A percentile compares a stretch with the other conserved stretches of the same genome.
phyloP scores from a whole-genome alignment of 2,797 vertebrate genomes.

The Cheirogaleus major region DNA sequence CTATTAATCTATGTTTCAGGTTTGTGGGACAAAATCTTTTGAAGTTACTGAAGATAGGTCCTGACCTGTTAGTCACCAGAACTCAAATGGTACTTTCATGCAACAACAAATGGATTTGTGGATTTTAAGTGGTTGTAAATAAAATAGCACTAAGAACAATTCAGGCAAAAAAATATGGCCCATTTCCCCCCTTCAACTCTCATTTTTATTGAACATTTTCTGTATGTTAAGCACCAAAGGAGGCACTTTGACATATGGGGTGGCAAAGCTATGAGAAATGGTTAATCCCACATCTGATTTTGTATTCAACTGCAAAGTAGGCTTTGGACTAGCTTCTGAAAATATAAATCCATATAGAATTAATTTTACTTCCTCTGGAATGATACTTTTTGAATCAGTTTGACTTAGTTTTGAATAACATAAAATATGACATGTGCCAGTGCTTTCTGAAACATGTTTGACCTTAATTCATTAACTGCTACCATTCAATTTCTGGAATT shows the following conservation, averaged over 20 bases:
- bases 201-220: neutral
- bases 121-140: constrained; percentile 16
- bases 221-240: neutral
- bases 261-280: neutral
- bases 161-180: neutral
- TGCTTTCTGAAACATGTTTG: constrained; percentile 2
- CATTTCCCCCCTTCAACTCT: neutral
- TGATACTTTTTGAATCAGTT: constrained; percentile 6
- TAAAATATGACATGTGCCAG: neutral
- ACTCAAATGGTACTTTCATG: neutral
- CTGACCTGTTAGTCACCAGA: neutral
- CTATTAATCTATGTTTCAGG: neutral
- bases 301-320: neutral
- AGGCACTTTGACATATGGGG: neutral
- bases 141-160: neutral
- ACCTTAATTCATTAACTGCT: constrained; percentile 9
- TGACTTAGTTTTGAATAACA: neutral
- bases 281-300: neutral
- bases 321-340: neutral
- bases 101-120: neutral
- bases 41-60: neutral
- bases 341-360: constrained; percentile 21
- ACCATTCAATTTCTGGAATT: neutral
- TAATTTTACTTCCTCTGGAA: neutral
- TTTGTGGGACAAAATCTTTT: neutral